Percentiles rank a stretch among this genome's conserved stretches.
Evolutionary conservation across 92 coral and sea anemone genomes (phyloP).

Genomic region (Palythoa grandis): DNA sequence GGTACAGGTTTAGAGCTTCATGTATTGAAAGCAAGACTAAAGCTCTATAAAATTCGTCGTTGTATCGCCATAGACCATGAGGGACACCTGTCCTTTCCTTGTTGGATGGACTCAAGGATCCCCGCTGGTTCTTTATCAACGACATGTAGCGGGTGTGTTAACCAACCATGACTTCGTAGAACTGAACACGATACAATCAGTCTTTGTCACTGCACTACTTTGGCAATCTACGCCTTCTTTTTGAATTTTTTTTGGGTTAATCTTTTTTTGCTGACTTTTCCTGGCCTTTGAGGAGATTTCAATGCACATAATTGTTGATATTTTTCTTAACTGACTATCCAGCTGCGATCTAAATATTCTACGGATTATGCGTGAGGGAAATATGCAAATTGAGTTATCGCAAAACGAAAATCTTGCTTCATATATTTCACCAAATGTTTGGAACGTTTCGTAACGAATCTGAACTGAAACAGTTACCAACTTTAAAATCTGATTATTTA

Average conservation of each 20-base stretch:
- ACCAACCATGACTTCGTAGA: background rate
- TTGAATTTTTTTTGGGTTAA: background rate
- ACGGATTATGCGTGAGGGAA: background rate
- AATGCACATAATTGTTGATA: no score
- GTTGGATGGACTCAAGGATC: background rate
- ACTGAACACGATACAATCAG: background rate
- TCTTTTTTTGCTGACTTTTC: background rate
- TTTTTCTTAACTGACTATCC: background rate
- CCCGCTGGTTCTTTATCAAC: conserved; percentile 10
- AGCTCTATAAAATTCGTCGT: background rate
- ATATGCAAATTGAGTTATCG: conserved; percentile 3
- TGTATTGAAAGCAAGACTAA: background rate
- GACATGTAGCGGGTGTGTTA: conserved; percentile 31
- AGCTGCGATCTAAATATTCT: conserved; percentile 20
- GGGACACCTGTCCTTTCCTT: conserved; percentile 19
- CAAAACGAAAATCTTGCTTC: background rate
- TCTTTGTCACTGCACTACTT: background rate
- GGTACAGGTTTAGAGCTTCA: background rate
- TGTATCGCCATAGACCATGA: background rate
- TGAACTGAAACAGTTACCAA: no score
- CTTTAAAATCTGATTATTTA: no score
- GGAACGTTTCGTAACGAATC: no score
- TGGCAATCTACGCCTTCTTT: background rate
- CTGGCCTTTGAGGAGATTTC: background rate
- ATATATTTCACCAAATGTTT: no score